Base-by-base conservation (phyloP, 1,140 invertebrate species). In the Chlorops oryzae region DNA sequence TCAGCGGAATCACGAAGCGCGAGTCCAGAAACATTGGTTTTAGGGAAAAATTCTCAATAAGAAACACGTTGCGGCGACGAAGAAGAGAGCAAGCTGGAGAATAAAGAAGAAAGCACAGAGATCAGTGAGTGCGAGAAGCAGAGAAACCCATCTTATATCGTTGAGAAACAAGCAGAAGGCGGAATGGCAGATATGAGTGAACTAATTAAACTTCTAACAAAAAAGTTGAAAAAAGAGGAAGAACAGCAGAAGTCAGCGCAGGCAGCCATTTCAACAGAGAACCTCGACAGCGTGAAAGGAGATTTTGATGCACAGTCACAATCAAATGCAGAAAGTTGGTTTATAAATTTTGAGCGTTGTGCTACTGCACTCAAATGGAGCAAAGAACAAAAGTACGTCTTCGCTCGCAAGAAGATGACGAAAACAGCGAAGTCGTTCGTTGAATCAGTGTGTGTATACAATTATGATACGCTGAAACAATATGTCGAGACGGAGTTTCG, bases 391-490 rank as follows among this genome's bases (percentile, higher is more conserved):
- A 41, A 41, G 18, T 41, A 20, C 5, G 39, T 41, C 5, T 41
- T 20, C 39, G 39, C 39, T 5, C 39, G 39, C 39, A 41, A 21
- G 15, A 41, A 41, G 20, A 41, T 41, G 39, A 41, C 39, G 23
- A 41, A 41, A 18, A 41, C 39, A n/a, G 39, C 39, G 12, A 41
- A 41, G 20, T 22, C 23, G 39, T 41, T 41, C 20, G 39, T 20
- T 5, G 17, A 41, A 7, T 41, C 39, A 37, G 20, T 37, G n/a
- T 37, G 35, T 37, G 35, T 37, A 5, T 37, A 15, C 13, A 18
- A 37, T 5, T 37, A 37, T 37, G n/a, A 37, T 37, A 37, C 35
- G n/a, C 35, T 37, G n/a, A 37, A 18, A 37, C n/a, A 37, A 37
- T n/a, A 37, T 6, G 35, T 37, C 13, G 35, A 37, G 20, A 6